phyloP scores from a whole-genome alignment of 2,797 vertebrate genomes.

The Pogoniulus pusillus region DNA sequence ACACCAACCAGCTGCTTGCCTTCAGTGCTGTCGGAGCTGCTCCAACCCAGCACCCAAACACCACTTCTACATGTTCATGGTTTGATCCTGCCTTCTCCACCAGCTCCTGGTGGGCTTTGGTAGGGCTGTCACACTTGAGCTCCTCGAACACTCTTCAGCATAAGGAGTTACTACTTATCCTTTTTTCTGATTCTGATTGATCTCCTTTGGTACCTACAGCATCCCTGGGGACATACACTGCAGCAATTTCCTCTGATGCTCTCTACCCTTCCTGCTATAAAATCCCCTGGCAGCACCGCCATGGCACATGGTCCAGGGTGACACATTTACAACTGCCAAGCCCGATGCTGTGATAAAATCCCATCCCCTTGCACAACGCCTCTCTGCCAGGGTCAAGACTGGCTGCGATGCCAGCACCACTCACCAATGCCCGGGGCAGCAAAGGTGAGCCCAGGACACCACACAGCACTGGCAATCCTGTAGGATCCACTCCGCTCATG shows the following conservation, averaged over 20 bases:
- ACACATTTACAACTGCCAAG: fast-evolving
- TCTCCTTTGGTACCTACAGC: neutral
- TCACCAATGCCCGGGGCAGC: neutral
- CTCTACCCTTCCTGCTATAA: fast-evolving
- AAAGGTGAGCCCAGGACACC: neutral
- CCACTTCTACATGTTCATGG: neutral
- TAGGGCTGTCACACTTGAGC: neutral
- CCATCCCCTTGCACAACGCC: neutral
- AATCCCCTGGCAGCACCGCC: neutral
- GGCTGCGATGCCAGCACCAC: neutral
- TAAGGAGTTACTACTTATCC: neutral
- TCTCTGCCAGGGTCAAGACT: neutral
- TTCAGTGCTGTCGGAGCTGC: fast-evolving
- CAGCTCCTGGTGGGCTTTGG: neutral
- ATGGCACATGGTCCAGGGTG: fast-evolving
- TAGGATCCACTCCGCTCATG: neutral
- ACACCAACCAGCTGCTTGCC: fast-evolving
- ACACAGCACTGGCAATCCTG: neutral
- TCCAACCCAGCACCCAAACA: neutral
- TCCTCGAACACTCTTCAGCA: neutral
- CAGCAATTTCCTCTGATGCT: neutral
- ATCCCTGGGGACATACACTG: neutral
- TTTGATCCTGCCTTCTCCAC: neutral
- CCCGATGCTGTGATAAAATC: neutral
- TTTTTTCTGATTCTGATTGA: neutral